phyloP scores from a whole-genome alignment of 92 coral and sea anemone genomes.

The Palythoa grandiflora region DNA sequence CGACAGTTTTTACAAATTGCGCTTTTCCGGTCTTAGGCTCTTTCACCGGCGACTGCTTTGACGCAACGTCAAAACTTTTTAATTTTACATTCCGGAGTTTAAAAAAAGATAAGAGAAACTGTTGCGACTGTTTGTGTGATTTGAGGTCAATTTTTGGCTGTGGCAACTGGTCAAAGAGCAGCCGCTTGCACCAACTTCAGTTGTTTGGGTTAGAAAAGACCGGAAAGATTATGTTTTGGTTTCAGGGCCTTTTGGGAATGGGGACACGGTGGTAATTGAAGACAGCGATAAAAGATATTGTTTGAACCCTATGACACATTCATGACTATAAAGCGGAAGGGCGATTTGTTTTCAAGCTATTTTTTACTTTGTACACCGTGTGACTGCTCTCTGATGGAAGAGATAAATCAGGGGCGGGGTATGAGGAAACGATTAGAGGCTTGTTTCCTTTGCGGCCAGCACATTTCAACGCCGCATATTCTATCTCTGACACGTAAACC shows the following conservation, averaged over 20 bases:
- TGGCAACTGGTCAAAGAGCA: not conserved
- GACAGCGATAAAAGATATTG: constrained; percentile 1
- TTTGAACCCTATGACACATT: constrained; percentile 8
- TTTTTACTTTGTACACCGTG: not conserved
- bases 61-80: not conserved
- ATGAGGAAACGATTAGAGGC: not conserved
- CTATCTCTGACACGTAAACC: not conserved
- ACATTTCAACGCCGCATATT: constrained; percentile 16
- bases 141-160: not conserved
- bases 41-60: not conserved
- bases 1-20: constrained; percentile 35
- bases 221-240: constrained; percentile 32
- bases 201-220: not conserved
- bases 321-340: constrained; percentile 17
- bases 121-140: not conserved
- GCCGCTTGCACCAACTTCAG: constrained; percentile 8
- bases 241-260: constrained; percentile 1
- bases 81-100: not conserved
- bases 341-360: constrained; percentile 14
- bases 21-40: constrained; percentile 26
- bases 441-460: constrained; percentile 30
- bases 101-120: not conserved
- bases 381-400: constrained; percentile 7
- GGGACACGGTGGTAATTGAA: not conserved
- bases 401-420: not conserved